Evolutionary conservation across 2,797 vertebrate species (phyloP).

Genomic region (Halcyon smyrnensis): DNA sequence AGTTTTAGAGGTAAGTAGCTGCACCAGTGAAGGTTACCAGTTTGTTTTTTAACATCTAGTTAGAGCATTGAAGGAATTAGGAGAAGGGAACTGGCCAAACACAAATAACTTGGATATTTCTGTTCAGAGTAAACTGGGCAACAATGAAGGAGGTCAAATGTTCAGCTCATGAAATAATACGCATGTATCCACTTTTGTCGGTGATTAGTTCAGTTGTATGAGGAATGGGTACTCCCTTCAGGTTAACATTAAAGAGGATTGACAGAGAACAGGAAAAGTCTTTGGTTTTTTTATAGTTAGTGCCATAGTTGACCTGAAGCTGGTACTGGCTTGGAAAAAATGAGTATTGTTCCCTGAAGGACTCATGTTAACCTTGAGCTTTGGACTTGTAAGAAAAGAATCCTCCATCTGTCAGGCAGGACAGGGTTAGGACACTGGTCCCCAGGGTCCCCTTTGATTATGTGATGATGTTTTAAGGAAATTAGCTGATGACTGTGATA

Average conservation of each 20-base stretch:
- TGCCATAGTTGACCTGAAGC: slow-evolving; percentile 29
- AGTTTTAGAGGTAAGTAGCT: slow-evolving; percentile 81
- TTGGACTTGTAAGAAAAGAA: slow-evolving; percentile 24
- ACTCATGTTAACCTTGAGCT: slow-evolving; percentile 52
- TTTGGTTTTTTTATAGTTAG: slow-evolving; percentile 30
- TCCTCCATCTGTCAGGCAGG: slow-evolving; percentile 34
- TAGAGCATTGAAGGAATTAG: slow-evolving; percentile 60
- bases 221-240: background rate
- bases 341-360: slow-evolving; percentile 41
- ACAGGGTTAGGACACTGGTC: slow-evolving; percentile 21
- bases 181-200: background rate
- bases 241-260: slow-evolving; percentile 18
- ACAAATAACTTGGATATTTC: slow-evolving; percentile 75
- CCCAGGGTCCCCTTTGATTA: slow-evolving; percentile 31
- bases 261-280: slow-evolving; percentile 37
- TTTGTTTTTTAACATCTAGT: slow-evolving; percentile 77
- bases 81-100: slow-evolving; percentile 41
- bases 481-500: slow-evolving; percentile 29
- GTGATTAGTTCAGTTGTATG: background rate
- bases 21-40: slow-evolving; percentile 70
- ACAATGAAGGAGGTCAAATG: slow-evolving; percentile 72
- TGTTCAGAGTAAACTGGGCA: slow-evolving; percentile 38
- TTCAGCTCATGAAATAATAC: slow-evolving; percentile 59
- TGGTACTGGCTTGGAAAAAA: slow-evolving; percentile 50
- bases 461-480: slow-evolving; percentile 67